A percentile compares a stretch with the other conserved stretches of the same genome.
These are phyloP conservation scores for Thamnaconus septentrionalis DNA, from an alignment of 2,113 vertebrate genomes.

Conservation along the genomic window DNA sequence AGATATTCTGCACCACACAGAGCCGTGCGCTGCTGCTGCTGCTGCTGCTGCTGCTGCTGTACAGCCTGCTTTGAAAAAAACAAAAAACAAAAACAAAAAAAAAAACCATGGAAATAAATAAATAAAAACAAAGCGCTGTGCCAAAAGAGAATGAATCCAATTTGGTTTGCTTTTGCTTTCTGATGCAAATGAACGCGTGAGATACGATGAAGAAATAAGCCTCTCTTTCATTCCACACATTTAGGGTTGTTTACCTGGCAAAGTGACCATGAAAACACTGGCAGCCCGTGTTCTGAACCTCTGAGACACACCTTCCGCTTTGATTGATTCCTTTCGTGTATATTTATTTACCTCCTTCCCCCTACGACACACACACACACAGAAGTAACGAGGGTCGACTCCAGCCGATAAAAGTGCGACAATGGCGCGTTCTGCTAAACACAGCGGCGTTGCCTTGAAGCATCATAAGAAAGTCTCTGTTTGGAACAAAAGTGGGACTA, in stretches of 20 bases:
- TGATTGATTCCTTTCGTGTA: too few species aligned
- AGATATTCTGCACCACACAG: slow-evolving; percentile 44
- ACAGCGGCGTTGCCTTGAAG: slow-evolving; percentile 6
- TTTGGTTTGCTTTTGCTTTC: slow-evolving; percentile 13
- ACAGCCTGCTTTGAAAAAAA: not conserved
- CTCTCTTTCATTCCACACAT: too few species aligned
- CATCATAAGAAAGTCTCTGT: slow-evolving; percentile 18
- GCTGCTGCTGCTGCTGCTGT: not conserved
- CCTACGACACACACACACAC: too few species aligned
- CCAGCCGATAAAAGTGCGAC: slow-evolving; percentile 27
- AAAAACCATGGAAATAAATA: slow-evolving; percentile 25
- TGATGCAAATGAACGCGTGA: not conserved
- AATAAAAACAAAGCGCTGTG: not conserved
- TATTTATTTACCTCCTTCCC: too few species aligned
- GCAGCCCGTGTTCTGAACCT: too few species aligned
- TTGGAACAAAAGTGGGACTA: slow-evolving; percentile 18
- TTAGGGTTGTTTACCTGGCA: too few species aligned
- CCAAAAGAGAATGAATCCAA: not conserved
- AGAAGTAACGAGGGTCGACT: too few species aligned
- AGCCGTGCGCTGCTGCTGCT: slow-evolving; percentile 4
- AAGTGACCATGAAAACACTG: too few species aligned
- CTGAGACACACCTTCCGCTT: too few species aligned
- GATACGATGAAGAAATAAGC: too few species aligned
- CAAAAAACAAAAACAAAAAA: slow-evolving; percentile 23
- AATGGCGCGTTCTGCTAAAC: slow-evolving; percentile 21